A percentile compares a stretch with the other conserved stretches of the same genome.
phyloP scores from a whole-genome alignment of 2,113 vertebrate genomes.

The Trogon surrucura region DNA sequence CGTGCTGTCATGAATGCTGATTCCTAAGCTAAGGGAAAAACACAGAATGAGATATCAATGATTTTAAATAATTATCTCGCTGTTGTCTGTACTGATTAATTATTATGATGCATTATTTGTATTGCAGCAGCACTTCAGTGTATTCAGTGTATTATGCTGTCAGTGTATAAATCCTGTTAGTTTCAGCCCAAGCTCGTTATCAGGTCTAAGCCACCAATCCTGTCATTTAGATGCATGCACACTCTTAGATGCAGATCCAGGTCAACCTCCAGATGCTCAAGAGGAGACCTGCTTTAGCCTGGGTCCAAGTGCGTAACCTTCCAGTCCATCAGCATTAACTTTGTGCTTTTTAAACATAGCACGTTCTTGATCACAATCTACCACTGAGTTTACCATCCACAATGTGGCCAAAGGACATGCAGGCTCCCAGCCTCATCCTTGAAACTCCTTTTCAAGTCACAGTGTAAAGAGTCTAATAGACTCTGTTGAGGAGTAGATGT shows the following conservation, averaged over 20 bases:
- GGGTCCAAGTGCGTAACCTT: not conserved
- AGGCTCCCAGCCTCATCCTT: not conserved
- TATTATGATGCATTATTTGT: conserved; percentile 6
- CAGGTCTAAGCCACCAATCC: not conserved
- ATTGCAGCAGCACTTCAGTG: conserved; percentile 8
- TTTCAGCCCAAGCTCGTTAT: not conserved
- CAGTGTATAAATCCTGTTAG: not conserved
- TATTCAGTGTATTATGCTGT: not conserved
- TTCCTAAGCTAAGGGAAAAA: conserved; percentile 62
- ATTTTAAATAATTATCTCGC: not conserved
- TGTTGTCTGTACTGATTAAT: conserved; percentile 33
- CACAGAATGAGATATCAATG: conserved; percentile 20
- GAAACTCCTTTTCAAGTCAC: not conserved
- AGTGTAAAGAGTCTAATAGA: not conserved
- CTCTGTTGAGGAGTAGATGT: not conserved
- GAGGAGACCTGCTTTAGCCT: not conserved
- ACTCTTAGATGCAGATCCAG: not conserved
- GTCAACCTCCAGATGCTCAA: not conserved
- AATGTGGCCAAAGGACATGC: fast-evolving
- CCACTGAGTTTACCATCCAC: not conserved
- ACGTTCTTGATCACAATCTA: not conserved
- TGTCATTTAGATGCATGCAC: not conserved
- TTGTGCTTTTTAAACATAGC: not conserved
- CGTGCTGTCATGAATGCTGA: conserved; percentile 61
- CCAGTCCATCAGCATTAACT: not conserved